Conservation (phyloP, 2,113 vertebrate genomes). For the Sisor rabdophorus region DNA sequence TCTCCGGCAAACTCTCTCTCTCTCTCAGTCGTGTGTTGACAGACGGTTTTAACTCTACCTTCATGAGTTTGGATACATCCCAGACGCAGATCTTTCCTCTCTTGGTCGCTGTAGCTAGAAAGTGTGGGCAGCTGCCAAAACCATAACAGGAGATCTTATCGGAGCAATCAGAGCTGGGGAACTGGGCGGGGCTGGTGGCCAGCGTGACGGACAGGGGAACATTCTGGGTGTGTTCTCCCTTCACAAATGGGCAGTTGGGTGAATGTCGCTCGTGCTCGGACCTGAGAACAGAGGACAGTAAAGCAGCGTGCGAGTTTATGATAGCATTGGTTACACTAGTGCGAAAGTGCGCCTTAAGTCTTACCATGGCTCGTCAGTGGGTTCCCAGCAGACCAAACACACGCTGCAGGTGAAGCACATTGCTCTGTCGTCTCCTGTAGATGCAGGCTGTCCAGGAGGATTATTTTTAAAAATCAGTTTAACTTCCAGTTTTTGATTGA, state of each 20-base stretch:
- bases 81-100: constrained; percentile 96
- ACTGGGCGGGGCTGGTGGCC: constrained; percentile 94
- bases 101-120: constrained; percentile 93
- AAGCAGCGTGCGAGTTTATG: no score
- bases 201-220: constrained; percentile 95
- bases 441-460: constrained; percentile 79
- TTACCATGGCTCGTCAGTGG: constrained; percentile 97
- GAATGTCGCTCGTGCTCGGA: constrained; percentile 98
- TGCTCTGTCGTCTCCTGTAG: constrained; percentile 95
- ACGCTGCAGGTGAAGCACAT: constrained; percentile 99
- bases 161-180: constrained; percentile 86
- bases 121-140: constrained; percentile 95
- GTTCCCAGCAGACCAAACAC: constrained; percentile 98
- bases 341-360: no score
- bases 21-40: no score
- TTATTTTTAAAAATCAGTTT: not conserved
- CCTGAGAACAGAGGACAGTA: constrained; percentile 63
- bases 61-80: constrained; percentile 99
- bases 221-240: constrained; percentile 98
- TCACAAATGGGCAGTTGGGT: constrained; percentile 97
- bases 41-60: constrained; percentile 69
- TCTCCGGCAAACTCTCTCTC: no score
- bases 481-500: not conserved
- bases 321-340: not conserved
- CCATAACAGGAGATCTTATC: constrained; percentile 96